A percentile compares a stretch with the other conserved stretches of the same genome.
Evolutionary conservation across 1,140 invertebrate genomes (phyloP).

Genomic region (Drosophila bipectinata): DNA sequence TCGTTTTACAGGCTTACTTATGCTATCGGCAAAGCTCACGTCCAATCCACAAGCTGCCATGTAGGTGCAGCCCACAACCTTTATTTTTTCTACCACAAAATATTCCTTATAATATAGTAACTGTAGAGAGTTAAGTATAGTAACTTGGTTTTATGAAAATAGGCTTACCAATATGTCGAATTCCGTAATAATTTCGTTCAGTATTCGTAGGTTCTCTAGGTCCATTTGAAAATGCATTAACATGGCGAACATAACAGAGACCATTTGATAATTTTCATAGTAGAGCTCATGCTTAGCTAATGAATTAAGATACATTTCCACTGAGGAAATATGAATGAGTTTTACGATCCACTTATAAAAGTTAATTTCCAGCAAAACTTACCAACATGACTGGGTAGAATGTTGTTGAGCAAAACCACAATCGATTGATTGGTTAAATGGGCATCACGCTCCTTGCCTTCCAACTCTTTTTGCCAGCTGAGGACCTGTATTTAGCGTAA

Average conservation of each 20-base stretch:
- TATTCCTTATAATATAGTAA: slow-evolving; percentile 38
- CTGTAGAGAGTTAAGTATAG: neutral
- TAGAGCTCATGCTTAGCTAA: slow-evolving; percentile 90
- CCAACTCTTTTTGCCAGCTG: slow-evolving; percentile 92
- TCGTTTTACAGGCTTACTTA: neutral
- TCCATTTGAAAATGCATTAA: slow-evolving; percentile 89
- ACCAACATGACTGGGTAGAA: slow-evolving; percentile 94
- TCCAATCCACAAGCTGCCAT: slow-evolving; percentile 97
- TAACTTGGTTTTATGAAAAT: neutral
- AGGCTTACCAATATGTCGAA: slow-evolving; percentile 88
- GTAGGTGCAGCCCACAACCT: slow-evolving; percentile 96
- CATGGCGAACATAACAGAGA: slow-evolving; percentile 96
- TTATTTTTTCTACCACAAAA: slow-evolving; percentile 92
- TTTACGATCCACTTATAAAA: neutral
- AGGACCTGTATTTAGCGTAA: neutral
- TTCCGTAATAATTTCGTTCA: slow-evolving; percentile 95
- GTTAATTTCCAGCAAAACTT: slow-evolving; percentile 62
- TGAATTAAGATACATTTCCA: slow-evolving; percentile 90
- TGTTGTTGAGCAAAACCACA: slow-evolving; percentile 92
- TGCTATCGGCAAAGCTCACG: slow-evolving; percentile 21
- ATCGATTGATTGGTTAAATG: slow-evolving; percentile 91
- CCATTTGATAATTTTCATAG: slow-evolving; percentile 91
- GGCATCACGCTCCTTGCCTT: slow-evolving; percentile 90
- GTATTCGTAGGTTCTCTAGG: slow-evolving; percentile 88
- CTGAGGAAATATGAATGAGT: slow-evolving; percentile 81